Percentiles rank a stretch among this genome's conserved stretches.
Conservation (phyloP, 2,113 vertebrate species). For the Erythrocercus mccallii region DNA sequence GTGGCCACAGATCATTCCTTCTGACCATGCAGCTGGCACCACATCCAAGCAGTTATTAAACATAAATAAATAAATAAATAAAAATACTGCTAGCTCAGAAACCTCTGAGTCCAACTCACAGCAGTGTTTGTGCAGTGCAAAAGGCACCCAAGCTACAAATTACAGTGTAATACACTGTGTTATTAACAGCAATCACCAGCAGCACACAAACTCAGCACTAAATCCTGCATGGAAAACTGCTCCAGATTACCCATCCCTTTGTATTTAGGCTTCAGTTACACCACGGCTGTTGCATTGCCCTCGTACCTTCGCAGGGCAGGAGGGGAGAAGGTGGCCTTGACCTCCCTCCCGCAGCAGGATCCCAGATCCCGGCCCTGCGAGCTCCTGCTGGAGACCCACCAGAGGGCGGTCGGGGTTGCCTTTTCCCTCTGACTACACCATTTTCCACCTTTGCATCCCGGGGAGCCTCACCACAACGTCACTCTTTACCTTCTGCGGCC, state of each 20-base stretch:
- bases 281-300: fast-evolving
- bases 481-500: neutral
- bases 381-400: constrained; percentile 25
- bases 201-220: neutral
- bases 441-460: neutral
- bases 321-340: neutral
- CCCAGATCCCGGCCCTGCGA: neutral
- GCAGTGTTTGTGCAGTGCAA: neutral
- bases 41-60: neutral
- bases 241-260: neutral
- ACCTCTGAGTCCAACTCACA: fast-evolving
- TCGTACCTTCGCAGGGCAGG: neutral
- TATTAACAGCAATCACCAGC: neutral
- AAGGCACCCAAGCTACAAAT: neutral
- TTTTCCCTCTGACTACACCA: neutral
- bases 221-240: neutral
- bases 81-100: neutral
- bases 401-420: constrained; percentile 42
- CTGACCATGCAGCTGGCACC: neutral
- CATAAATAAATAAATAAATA: neutral
- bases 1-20: neutral
- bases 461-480: neutral
- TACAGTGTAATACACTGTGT: fast-evolving
- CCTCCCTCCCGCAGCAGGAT: neutral
- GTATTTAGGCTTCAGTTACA: too few relatives aligned